phyloP scores from a whole-genome alignment of 2,888 invertebrate genomes.

The Nyleta sp. region DNA sequence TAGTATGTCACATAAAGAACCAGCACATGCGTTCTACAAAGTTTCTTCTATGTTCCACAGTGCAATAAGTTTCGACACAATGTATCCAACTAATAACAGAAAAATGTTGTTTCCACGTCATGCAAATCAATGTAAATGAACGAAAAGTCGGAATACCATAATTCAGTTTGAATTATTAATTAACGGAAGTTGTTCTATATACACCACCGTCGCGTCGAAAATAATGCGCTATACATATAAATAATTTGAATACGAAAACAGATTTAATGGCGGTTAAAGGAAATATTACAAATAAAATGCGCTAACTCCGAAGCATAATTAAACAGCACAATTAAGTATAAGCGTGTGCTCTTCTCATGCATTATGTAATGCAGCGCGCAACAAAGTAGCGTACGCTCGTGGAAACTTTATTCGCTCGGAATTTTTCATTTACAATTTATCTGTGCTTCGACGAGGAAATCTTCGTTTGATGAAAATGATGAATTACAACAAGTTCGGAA shows the following conservation, averaged over 20 bases:
- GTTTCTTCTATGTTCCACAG: background rate
- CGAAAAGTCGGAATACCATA: no score
- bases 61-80: background rate
- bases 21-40: background rate
- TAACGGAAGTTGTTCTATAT: background rate
- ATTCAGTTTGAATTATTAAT: no score
- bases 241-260: no score
- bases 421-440: slow-evolving; percentile 6
- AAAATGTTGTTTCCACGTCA: no score
- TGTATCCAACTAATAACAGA: background rate
- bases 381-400: slow-evolving; percentile 34
- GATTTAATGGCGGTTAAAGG: no score
- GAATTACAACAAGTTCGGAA: no score
- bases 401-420: slow-evolving; percentile 14
- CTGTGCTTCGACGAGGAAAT: background rate
- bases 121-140: no score
- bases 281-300: slow-evolving; percentile 4
- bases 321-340: slow-evolving; percentile 40
- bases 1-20: background rate
- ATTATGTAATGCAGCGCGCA: slow-evolving; percentile 46
- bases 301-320: slow-evolving; percentile 8
- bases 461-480: no score
- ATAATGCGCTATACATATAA: no score
- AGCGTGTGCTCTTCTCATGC: slow-evolving; percentile 10
- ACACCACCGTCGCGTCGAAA: background rate